Evolutionary conservation across 1,140 invertebrate species (phyloP).

Genomic region (Brachionus rotundiformis): DNA sequence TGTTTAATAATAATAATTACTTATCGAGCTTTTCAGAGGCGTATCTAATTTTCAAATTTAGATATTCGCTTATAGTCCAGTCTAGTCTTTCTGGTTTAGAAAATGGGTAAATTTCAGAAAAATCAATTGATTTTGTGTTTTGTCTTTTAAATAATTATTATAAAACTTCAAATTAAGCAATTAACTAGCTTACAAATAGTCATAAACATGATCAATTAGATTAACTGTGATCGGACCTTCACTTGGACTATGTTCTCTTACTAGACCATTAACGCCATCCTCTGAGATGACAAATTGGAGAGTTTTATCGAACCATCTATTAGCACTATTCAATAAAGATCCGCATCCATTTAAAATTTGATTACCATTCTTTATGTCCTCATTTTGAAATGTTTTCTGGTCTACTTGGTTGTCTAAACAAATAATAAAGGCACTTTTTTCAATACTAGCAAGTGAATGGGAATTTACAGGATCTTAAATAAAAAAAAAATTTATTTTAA

Average conservation of each 20-base stretch:
- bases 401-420: slow-evolving; percentile 70
- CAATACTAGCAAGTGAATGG: slow-evolving; percentile 77
- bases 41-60: slow-evolving; percentile 56
- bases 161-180: neutral
- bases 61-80: slow-evolving; percentile 50
- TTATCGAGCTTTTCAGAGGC: slow-evolving; percentile 53
- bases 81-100: slow-evolving; percentile 28
- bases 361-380: slow-evolving; percentile 68
- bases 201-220: slow-evolving; percentile 70
- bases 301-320: slow-evolving; percentile 97
- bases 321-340: slow-evolving; percentile 76
- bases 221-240: slow-evolving; percentile 90
- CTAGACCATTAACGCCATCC: slow-evolving; percentile 84
- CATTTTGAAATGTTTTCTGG: neutral
- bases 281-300: slow-evolving; percentile 68
- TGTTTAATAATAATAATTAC: neutral
- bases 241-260: slow-evolving; percentile 93
- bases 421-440: slow-evolving; percentile 79
- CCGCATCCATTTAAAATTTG: slow-evolving; percentile 91
- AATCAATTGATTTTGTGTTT: slow-evolving; percentile 13
- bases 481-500: too few relatives aligned
- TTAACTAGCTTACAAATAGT: slow-evolving; percentile 62
- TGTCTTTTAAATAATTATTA: neutral
- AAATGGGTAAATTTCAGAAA: neutral
- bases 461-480: slow-evolving; percentile 75